phyloP scores from a whole-genome alignment of 53 echinoderm and acorn worm genomes.

The Stichopus horrens region DNA sequence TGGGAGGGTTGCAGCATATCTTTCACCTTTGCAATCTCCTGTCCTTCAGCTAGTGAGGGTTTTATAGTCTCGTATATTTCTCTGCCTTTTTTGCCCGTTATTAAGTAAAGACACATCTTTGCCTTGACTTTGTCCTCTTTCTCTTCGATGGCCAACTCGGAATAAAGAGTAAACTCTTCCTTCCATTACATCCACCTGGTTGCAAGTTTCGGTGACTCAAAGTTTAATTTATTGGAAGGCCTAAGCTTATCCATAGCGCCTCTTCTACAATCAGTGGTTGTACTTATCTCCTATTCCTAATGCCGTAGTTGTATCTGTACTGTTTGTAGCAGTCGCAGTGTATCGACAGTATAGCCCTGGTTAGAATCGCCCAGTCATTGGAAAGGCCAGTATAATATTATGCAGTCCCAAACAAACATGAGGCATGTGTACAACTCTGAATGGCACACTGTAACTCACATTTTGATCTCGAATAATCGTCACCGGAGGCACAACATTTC shows the following conservation, averaged over 20 bases:
- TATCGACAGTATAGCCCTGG: too few relatives aligned
- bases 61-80: conserved; percentile 44
- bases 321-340: too few relatives aligned
- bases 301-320: too few relatives aligned
- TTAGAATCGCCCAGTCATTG: too few relatives aligned
- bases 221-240: conserved; percentile 9
- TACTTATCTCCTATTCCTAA: too few relatives aligned
- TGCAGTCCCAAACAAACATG: too few relatives aligned
- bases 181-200: conserved; percentile 41
- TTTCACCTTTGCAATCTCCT: conserved; percentile 16
- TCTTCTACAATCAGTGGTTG: too few relatives aligned
- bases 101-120: conserved; percentile 43
- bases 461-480: too few relatives aligned
- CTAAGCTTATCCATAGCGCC: not conserved
- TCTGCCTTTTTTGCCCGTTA: conserved; percentile 44
- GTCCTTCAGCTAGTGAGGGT: not conserved
- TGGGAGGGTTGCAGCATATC: conserved; percentile 44
- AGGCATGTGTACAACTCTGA: too few relatives aligned
- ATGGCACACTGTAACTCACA: too few relatives aligned
- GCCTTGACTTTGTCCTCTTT: conserved; percentile 29
- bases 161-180: conserved; percentile 38
- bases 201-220: not conserved
- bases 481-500: too few relatives aligned
- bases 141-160: conserved; percentile 22
- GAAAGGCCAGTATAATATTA: too few relatives aligned